Base-by-base conservation (phyloP, 2,113 vertebrate species). In the Hymenochirus boettgeri region DNA sequence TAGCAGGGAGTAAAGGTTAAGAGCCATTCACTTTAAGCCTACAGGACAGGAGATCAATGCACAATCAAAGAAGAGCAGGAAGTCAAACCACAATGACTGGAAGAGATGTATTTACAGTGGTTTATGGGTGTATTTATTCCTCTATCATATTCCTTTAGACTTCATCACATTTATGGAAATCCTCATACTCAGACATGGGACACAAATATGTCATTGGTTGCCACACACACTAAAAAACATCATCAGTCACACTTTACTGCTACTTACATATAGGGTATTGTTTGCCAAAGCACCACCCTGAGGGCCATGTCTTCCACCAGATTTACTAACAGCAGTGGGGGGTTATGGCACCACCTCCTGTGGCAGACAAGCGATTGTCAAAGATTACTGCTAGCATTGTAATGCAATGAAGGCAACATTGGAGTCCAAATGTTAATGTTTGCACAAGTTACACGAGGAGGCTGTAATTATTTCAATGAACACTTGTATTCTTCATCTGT, bases 11-110 rank as follows among this genome's bases (percentile, higher is more conserved):
- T 53, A 47, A 53, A 27, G 35, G 61, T 48, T 23, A 31, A 31
- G n/a, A 33, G 18, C 18, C 33, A 24, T 39, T 8, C 61, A 39
- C 24, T 51, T n/a, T 26, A 37, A 17, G 6, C 33, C 17, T 48
- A 2, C 48, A 35, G 33, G 61, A 62, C 48, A 62, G 19, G 52
- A 62, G 61, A 62, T 62, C 61, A 53, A 62, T 62, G 48, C 21
- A 48, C 46, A 21, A 7, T n/a, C 18, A 19, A 21, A 46, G 42
- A 6, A 46, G 13, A 46, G 3, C 46, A 18, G 46, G 17, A 48
- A 48, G 1, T 10, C 18, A 19, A 48, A 19, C 46, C 46, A 19
- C 46, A 8, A 48, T 8, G 19, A 48, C 9, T 48, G 15, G 10
- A 31, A 31, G 29, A 5, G 5, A 6, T 31, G 5, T 31, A 31